A percentile compares a stretch with the other conserved stretches of the same genome.
Conservation (phyloP, 2,888 invertebrate species). For the Cephus runcator region DNA sequence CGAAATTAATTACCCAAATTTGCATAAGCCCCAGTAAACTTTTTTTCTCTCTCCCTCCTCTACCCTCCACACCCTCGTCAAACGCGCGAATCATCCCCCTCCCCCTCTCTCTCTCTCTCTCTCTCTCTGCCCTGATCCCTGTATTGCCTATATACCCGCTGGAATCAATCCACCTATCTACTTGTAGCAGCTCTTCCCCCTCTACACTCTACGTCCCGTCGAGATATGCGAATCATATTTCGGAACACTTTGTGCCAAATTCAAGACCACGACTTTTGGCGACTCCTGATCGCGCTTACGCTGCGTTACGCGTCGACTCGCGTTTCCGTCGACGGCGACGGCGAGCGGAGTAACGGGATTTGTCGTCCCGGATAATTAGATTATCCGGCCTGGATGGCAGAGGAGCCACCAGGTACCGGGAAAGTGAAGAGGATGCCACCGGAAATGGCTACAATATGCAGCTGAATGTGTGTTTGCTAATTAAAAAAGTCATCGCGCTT, state of each 20-base stretch:
- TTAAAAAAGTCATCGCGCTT: constrained; percentile 31
- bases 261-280: constrained; percentile 37
- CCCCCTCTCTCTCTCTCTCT: no score
- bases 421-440: constrained; percentile 33
- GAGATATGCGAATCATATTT: constrained; percentile 15
- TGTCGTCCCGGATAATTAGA: constrained; percentile 56
- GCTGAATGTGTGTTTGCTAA: constrained; percentile 39
- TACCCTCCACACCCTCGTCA: constrained; percentile 11
- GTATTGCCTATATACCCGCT: no score
- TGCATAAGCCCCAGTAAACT: constrained; percentile 56
- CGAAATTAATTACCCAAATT: constrained; percentile 60
- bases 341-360: constrained; percentile 50
- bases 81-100: background rate
- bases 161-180: no score
- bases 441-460: constrained; percentile 27
- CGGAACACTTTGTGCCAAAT: constrained; percentile 31
- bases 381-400: constrained; percentile 45
- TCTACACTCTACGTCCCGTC: no score
- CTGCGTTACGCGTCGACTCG: constrained; percentile 35
- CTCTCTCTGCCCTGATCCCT: no score
- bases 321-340: constrained; percentile 34
- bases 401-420: constrained; percentile 30
- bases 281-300: background rate
- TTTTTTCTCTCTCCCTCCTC: constrained; percentile 35
- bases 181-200: no score